These are phyloP conservation scores for Acipenser ruthenus DNA, from an alignment of 2,797 vertebrate species.

Conservation along the genomic window DNA sequence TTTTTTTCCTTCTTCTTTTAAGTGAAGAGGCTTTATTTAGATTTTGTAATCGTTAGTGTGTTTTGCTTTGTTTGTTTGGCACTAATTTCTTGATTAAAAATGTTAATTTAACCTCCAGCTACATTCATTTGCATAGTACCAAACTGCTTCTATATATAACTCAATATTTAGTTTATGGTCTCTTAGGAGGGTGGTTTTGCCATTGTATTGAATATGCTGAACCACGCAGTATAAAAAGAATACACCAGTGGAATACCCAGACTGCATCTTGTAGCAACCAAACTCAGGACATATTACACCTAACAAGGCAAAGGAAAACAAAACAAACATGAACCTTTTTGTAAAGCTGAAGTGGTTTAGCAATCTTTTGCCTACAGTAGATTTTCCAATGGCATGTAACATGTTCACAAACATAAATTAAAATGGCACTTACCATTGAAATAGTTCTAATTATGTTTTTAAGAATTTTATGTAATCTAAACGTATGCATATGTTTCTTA, in stretches of 20 bases:
- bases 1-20: conserved; percentile 29
- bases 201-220: conserved; percentile 61
- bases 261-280: conserved; percentile 22
- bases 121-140: conserved; percentile 65
- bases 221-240: conserved; percentile 41
- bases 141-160: conserved; percentile 64
- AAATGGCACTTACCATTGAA: no score
- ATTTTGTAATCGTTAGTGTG: conserved; percentile 76
- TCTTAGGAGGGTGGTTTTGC: conserved; percentile 60
- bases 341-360: no score
- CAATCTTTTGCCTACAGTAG: no score
- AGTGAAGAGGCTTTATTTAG: conserved; percentile 48
- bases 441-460: no score
- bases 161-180: conserved; percentile 66
- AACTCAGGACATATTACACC: background rate
- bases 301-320: conserved; percentile 30
- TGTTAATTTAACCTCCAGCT: conserved; percentile 73
- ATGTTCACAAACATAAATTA: no score
- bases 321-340: conserved; percentile 4
- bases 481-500: no score
- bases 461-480: no score
- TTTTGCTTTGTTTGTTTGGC: conserved; percentile 76
- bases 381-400: no score
- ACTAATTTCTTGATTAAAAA: conserved; percentile 80
- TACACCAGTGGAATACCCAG: conserved; percentile 39